Evolutionary conservation across 2,113 vertebrate species (phyloP).

Genomic region (Charadrius vociferus): DNA sequence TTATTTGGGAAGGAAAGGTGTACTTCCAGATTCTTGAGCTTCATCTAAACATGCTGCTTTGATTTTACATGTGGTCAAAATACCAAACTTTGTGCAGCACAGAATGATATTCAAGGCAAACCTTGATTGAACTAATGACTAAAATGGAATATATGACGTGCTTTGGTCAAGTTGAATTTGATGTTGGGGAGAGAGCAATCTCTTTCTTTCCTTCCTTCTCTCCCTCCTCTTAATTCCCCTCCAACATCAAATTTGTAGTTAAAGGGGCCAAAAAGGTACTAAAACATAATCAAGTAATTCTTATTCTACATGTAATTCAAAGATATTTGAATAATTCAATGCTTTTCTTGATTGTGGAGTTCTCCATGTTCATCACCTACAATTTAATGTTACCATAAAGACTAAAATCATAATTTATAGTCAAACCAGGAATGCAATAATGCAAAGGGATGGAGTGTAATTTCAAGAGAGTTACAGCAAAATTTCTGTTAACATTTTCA

Average conservation of each 20-base stretch:
- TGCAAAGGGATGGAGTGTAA: neutral
- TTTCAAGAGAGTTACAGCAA: neutral
- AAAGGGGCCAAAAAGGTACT: constrained; percentile 1
- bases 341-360: constrained; percentile 21
- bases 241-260: neutral
- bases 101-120: constrained; percentile 39
- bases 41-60: constrained; percentile 57
- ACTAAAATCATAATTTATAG: constrained; percentile 17
- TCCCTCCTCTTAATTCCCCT: neutral
- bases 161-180: neutral
- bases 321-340: constrained; percentile 36
- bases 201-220: neutral
- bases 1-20: constrained; percentile 58
- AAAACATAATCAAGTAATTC: constrained; percentile 23
- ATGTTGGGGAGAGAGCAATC: neutral
- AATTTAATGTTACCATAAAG: constrained; percentile 25
- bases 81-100: constrained; percentile 29
- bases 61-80: constrained; percentile 36
- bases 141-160: neutral
- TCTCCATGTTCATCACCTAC: constrained; percentile 6
- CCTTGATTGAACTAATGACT: constrained; percentile 11
- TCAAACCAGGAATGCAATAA: constrained; percentile 6
- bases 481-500: constrained; percentile 6
- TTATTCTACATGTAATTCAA: constrained; percentile 34
- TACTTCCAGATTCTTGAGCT: constrained; percentile 68